Evolutionary conservation across 2,797 vertebrate genomes (phyloP), one percentile per base, ranked within the genome.

Genomic region (Ctenopoma kingsleyae): DNA sequence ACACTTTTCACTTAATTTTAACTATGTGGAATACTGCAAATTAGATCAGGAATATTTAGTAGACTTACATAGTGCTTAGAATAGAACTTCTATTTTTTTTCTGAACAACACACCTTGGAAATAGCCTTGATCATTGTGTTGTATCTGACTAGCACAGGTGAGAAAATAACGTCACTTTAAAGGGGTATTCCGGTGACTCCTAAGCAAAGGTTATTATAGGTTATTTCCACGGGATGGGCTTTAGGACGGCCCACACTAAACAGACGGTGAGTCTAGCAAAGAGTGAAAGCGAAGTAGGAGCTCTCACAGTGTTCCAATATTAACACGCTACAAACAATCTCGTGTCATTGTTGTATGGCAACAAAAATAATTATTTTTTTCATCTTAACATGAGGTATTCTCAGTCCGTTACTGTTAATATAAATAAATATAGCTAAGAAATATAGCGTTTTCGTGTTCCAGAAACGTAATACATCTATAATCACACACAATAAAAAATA

Each of bases 201-300:
- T 66, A 20, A n/a, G 7, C 64, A 64, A 76, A 84, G 89, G 88
- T 93, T 91, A 88, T 75, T 87, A 27, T 68, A 43, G 81, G 83
- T 88, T 72, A 83, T 81, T 80, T 76, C 76, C 67, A 71, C 40
- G 70, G 69, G 75, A 16, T 25, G 36, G 40, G 53, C 43, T 44
- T 51, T 43, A 48, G 72, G 56, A 70, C 68, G 62, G 71, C 75
- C 82, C 80, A 76, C 66, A 8, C 66, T 8, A 35, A 30, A 16
- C 15, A 38, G 35, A 59, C 41, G 19, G 13, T 50, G 77, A 88
- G 78, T 65, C 40, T 25, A 20, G 25, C 54, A 69, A 40, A 71
- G 75, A 76, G 3, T 1, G 2, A 1, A 9, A 25, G 2, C 1
- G 22, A 5, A 1, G 2, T 0, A 55, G 4, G 67, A 81, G 48